Evolutionary conservation across 2,797 vertebrate genomes (phyloP).

Genomic region (Danio jaintianensis): DNA sequence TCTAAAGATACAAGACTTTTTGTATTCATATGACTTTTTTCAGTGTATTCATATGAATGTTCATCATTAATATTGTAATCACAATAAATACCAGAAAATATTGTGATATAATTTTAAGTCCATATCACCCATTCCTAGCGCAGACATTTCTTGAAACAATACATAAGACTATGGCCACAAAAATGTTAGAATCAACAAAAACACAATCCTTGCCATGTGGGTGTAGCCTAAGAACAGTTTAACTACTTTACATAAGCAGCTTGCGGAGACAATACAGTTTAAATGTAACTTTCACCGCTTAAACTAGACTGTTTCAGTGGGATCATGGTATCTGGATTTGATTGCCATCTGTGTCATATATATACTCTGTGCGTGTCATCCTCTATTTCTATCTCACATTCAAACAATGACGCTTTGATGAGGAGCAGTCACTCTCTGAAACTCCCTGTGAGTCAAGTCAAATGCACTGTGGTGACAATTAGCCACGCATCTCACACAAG

Average conservation of each 20-base stretch:
- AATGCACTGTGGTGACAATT: conserved; percentile 55
- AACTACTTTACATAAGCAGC: background rate
- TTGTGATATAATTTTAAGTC: too few species aligned
- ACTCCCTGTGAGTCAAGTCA: conserved; percentile 32
- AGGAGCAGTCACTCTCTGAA: conserved; percentile 37
- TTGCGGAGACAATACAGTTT: background rate
- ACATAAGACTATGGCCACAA: too few species aligned
- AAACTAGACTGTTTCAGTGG: background rate
- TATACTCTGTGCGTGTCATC: conserved; percentile 35
- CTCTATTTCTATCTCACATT: conserved; percentile 41
- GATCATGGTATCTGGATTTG: conserved; percentile 45
- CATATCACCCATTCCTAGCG: too few species aligned
- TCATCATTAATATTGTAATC: too few species aligned
- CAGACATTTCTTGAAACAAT: too few species aligned
- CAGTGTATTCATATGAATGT: too few species aligned
- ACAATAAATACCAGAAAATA: too few species aligned
- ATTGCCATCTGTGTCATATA: conserved; percentile 43
- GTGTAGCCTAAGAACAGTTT: background rate
- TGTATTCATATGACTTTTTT: too few species aligned
- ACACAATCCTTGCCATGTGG: too few species aligned
- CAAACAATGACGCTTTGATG: conserved; percentile 58
- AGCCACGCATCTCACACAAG: conserved; percentile 51
- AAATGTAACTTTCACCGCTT: conserved; percentile 3
- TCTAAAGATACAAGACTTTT: too few species aligned
- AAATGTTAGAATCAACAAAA: too few species aligned